These are phyloP conservation scores for Pogonomyrmex barbatus DNA, from an alignment of 1,140 invertebrate genomes.

Conservation along the genomic window DNA sequence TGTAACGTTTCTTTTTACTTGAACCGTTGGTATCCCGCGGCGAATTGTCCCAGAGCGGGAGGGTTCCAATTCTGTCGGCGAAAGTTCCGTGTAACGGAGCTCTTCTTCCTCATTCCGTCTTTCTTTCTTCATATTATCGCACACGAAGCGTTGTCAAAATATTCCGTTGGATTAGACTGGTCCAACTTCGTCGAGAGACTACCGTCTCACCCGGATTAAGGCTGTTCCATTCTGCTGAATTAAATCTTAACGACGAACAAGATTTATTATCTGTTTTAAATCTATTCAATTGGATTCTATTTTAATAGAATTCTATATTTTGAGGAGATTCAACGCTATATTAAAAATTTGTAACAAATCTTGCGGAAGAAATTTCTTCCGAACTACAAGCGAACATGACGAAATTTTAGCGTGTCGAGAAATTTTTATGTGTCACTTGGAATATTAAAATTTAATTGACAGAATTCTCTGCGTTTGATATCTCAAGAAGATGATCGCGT, in stretches of 20 bases:
- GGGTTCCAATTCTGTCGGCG: neutral
- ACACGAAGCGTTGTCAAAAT: conserved; percentile 74
- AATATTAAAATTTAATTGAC: neutral
- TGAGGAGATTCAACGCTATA: neutral
- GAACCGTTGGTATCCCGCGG: conserved; percentile 32
- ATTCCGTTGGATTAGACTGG: conserved; percentile 77
- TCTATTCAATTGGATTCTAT: neutral
- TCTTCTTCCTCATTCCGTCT: conserved; percentile 48
- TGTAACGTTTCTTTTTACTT: conserved; percentile 42
- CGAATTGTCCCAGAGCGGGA: conserved; percentile 8
- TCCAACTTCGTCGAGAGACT: neutral
- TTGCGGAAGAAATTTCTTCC: neutral
- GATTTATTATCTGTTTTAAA: neutral
- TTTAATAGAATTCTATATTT: neutral
- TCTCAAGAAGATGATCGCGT: neutral
- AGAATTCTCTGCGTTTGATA: neutral
- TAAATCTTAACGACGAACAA: conserved; percentile 10
- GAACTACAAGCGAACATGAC: neutral
- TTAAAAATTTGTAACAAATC: neutral
- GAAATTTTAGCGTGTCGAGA: neutral
- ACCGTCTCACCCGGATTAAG: neutral
- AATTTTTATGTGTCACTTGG: neutral
- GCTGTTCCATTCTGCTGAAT: neutral
- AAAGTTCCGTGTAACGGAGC: conserved; percentile 25
- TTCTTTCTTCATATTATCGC: conserved; percentile 29